Evolutionary conservation across 2,888 invertebrate genomes (phyloP).

Genomic region (Merodon equestris): DNA sequence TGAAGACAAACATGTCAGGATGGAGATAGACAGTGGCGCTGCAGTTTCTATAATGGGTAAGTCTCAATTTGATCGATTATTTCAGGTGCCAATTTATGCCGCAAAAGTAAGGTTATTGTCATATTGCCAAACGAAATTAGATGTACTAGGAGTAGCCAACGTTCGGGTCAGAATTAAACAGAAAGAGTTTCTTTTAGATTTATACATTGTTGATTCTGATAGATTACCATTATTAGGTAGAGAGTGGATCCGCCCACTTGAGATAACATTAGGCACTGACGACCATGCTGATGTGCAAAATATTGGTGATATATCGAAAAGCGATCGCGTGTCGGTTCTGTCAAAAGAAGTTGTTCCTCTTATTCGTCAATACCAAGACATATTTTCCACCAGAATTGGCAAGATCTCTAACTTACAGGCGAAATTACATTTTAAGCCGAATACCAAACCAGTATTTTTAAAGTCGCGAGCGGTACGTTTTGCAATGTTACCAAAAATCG

Average conservation of each 20-base stretch:
- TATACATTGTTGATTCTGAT: slow-evolving; percentile 13
- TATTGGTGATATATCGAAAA: neutral
- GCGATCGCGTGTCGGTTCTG: neutral
- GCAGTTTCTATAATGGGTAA: slow-evolving; percentile 18
- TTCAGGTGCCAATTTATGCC: slow-evolving; percentile 8
- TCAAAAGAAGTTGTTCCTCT: slow-evolving; percentile 8
- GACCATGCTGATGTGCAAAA: neutral
- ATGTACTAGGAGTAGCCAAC: neutral
- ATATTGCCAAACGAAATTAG: slow-evolving; percentile 16
- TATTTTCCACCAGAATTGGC: slow-evolving; percentile 6
- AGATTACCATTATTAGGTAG: slow-evolving; percentile 8
- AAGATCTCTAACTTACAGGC: slow-evolving; percentile 17
- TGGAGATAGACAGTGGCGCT: slow-evolving; percentile 25
- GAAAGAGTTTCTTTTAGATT: slow-evolving; percentile 2
- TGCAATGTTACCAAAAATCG: too few relatives aligned
- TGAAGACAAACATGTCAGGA: slow-evolving; percentile 10
- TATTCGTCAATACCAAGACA: slow-evolving; percentile 2
- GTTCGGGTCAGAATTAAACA: slow-evolving; percentile 9
- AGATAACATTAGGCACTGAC: slow-evolving; percentile 3
- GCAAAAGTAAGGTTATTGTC: slow-evolving; percentile 17
- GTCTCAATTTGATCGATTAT: slow-evolving; percentile 23
- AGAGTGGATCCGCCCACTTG: too few relatives aligned
- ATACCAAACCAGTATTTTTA: slow-evolving; percentile 12
- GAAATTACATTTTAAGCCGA: slow-evolving; percentile 13
- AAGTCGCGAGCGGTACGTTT: too few relatives aligned